These are phyloP conservation scores for Chloropsis hardwickii DNA, from an alignment of 2,113 vertebrate genomes.

Conservation along the genomic window DNA sequence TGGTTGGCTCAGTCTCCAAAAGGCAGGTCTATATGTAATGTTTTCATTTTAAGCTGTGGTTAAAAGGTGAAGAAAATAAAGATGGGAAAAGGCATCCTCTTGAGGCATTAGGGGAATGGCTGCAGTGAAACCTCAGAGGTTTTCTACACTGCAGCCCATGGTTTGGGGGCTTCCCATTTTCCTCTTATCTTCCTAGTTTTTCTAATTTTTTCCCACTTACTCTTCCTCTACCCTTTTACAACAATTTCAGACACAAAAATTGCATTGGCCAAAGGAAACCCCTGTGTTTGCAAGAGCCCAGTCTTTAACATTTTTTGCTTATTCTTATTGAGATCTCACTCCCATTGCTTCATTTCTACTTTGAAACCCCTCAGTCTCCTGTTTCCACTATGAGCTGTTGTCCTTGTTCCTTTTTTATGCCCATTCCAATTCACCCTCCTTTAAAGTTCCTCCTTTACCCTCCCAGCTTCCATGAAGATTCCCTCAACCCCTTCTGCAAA, in stretches of 20 bases:
- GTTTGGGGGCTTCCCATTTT: background rate
- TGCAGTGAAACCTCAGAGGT: background rate
- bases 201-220: background rate
- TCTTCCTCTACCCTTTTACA: background rate
- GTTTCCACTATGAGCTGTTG: background rate
- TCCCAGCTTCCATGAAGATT: background rate
- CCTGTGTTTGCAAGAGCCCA: background rate
- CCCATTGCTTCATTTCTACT: background rate
- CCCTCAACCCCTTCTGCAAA: background rate
- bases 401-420: background rate
- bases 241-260: background rate
- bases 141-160: background rate
- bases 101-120: background rate
- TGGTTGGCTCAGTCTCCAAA: background rate
- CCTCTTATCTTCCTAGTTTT: background rate
- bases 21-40: background rate
- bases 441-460: background rate
- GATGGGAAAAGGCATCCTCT: background rate
- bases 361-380: background rate
- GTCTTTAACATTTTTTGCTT: background rate
- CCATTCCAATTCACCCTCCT: background rate
- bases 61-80: background rate
- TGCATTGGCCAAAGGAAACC: background rate
- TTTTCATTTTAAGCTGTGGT: background rate
- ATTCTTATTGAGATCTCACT: background rate